Percentiles rank a stretch among this genome's conserved stretches.
Conservation (phyloP, 2,113 vertebrate species). For the Planiliza haematocheilus region DNA sequence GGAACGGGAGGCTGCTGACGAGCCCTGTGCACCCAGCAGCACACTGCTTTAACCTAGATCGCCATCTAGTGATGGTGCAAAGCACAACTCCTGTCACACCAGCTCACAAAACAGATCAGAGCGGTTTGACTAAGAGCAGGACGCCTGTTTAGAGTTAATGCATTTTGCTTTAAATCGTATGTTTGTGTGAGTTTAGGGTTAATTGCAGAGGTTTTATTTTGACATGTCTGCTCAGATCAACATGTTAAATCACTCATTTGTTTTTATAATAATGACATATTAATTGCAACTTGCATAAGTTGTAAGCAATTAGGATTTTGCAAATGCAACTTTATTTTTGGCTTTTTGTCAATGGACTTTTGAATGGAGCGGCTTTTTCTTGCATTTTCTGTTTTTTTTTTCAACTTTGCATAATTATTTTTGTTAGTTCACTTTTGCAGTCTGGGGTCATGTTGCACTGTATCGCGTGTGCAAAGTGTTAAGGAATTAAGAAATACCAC, state of each 20-base stretch:
- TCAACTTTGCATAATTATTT: neutral
- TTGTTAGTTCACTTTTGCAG: neutral
- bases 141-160: neutral
- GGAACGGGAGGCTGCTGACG: constrained; percentile 41
- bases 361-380: neutral
- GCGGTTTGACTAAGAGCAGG: neutral
- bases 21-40: neutral
- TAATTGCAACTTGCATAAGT: constrained; percentile 2
- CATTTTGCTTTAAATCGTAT: neutral
- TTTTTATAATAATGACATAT: constrained; percentile 15
- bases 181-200: neutral
- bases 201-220: constrained; percentile 3
- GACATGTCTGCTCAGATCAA: constrained; percentile 18
- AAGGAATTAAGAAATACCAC: neutral
- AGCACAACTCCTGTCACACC: constrained; percentile 12
- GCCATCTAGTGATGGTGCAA: constrained; percentile 73
- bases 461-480: neutral
- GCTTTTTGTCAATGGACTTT: neutral
- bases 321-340: neutral
- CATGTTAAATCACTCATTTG: constrained; percentile 18
- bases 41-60: constrained; percentile 74
- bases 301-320: neutral
- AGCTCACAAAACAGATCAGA: constrained; percentile 4
- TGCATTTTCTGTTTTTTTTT: too few species aligned
- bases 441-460: too few species aligned